phyloP scores from a whole-genome alignment of 2,113 vertebrate species.

The Hepsetus odoe region DNA sequence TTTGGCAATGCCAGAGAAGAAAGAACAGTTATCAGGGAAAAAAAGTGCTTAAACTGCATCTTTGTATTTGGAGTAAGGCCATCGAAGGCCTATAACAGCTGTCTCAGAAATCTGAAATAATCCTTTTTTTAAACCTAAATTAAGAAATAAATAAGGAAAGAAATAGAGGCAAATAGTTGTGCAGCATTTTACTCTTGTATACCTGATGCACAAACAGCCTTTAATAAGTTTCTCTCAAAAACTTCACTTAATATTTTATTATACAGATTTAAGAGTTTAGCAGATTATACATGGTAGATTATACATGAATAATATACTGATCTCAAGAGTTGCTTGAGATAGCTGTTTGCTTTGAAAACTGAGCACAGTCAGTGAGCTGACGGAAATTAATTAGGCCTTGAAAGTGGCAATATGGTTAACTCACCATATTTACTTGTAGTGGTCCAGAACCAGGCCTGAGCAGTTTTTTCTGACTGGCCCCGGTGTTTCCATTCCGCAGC shows the following conservation, averaged over 20 bases:
- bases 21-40: background rate
- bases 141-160: background rate
- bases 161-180: background rate
- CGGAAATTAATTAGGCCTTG: background rate
- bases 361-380: background rate
- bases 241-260: background rate
- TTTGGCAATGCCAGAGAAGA: background rate
- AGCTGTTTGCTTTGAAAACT: background rate
- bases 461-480: slow-evolving; percentile 73
- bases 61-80: background rate
- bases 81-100: too few relatives aligned
- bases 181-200: background rate
- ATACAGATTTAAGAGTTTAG: background rate
- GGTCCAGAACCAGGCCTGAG: slow-evolving; percentile 83
- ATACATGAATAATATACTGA: background rate
- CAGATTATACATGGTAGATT: background rate
- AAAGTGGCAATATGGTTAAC: background rate
- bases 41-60: slow-evolving; percentile 8
- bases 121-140: background rate
- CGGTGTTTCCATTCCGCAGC: slow-evolving; percentile 70
- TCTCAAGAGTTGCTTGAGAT: background rate
- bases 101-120: background rate
- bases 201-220: background rate
- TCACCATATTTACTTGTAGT: slow-evolving; percentile 74
- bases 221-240: background rate